Evolutionary conservation across 35 echinoderm and acorn worm genomes (phyloP).

Genomic region (Heliocidaris tuberculata): DNA sequence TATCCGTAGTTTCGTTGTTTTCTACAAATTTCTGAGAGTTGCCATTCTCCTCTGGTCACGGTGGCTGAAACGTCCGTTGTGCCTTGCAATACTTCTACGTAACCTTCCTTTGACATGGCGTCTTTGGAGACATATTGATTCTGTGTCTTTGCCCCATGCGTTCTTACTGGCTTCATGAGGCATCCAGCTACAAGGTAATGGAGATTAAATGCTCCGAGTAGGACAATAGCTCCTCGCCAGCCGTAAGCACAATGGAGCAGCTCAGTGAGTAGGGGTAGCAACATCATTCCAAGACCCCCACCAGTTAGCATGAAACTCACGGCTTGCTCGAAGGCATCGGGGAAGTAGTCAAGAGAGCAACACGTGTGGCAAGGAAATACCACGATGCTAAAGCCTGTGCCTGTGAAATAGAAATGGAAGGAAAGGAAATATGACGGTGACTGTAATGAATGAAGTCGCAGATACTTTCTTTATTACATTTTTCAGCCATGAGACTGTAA

Average conservation of each 20-base stretch:
- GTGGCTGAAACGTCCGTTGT: background rate
- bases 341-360: background rate
- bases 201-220: background rate
- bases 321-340: background rate
- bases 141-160: too few relatives aligned
- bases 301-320: background rate
- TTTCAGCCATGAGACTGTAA: too few relatives aligned
- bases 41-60: background rate
- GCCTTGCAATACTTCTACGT: background rate
- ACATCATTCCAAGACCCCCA: slow-evolving; percentile 13
- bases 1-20: too few relatives aligned
- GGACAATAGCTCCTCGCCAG: background rate
- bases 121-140: too few relatives aligned
- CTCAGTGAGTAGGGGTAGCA: background rate
- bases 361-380: background rate
- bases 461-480: too few relatives aligned
- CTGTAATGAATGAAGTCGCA: background rate
- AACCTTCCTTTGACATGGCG: background rate
- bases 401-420: background rate
- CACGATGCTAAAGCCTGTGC: background rate
- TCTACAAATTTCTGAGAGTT: too few relatives aligned
- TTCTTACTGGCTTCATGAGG: background rate
- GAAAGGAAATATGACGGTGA: too few relatives aligned
- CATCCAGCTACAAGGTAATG: background rate
- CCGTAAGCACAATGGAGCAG: background rate